These are phyloP conservation scores for Anolis carolinensis DNA, from an alignment of 2,113 vertebrate genomes.

Conservation along the genomic window DNA sequence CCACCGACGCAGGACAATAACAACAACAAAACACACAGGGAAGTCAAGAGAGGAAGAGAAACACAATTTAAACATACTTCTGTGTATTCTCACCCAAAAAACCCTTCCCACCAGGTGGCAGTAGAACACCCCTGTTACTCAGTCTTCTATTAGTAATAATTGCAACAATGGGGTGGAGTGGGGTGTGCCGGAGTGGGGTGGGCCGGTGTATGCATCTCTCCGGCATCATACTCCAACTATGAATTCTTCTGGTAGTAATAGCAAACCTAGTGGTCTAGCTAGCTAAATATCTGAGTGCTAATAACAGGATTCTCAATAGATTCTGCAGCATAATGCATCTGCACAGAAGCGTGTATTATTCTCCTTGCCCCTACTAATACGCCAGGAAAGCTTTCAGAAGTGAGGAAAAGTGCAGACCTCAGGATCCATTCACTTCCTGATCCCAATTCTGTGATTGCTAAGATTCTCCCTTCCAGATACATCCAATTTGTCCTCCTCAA, in stretches of 20 bases:
- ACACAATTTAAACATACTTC: not conserved
- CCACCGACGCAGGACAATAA: too few species aligned
- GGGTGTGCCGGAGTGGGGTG: too few species aligned
- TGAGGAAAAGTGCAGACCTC: too few species aligned
- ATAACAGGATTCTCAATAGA: not conserved
- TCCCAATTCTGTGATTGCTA: too few species aligned
- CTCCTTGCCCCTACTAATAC: not conserved
- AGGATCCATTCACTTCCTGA: too few species aligned
- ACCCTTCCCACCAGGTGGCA: slow-evolving; percentile 45
- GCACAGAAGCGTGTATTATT: not conserved
- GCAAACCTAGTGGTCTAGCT: not conserved
- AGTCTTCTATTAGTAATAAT: not conserved
- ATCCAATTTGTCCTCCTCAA: too few species aligned
- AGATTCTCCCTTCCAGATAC: too few species aligned
- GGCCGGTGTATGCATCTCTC: too few species aligned
- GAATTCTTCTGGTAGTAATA: not conserved
- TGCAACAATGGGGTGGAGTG: not conserved
- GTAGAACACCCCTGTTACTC: slow-evolving; percentile 49
- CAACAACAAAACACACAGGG: not conserved
- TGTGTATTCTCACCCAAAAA: not conserved
- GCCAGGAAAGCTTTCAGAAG: not conserved
- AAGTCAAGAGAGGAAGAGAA: not conserved
- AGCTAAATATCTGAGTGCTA: not conserved
- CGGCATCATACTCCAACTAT: not conserved
- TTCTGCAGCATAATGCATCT: not conserved